Percentiles rank a stretch among this genome's conserved stretches.
phyloP scores from a whole-genome alignment of 2,113 vertebrate genomes.

The Sturnira hondurensis region DNA sequence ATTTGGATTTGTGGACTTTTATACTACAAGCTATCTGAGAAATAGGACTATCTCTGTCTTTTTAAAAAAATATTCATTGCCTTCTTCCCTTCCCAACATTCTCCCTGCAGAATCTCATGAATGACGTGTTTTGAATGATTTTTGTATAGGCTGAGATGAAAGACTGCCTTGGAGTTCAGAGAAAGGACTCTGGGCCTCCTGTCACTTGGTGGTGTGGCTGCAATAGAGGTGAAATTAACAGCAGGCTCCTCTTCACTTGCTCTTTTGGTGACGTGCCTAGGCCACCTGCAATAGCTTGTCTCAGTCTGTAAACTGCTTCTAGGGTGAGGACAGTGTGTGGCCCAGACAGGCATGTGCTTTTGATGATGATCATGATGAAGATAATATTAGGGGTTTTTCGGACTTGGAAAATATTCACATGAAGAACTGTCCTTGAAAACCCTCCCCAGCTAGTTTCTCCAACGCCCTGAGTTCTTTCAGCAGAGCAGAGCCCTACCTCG shows the following conservation, averaged over 20 bases:
- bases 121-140: background rate
- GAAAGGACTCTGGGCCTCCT: background rate
- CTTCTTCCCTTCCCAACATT: background rate
- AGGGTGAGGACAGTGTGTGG: background rate
- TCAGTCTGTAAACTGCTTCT: constrained; percentile 21
- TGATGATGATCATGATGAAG: background rate
- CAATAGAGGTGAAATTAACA: constrained; percentile 14
- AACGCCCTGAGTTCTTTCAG: background rate
- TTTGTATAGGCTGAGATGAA: background rate
- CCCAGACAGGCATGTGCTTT: constrained; percentile 15
- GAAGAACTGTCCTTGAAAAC: background rate
- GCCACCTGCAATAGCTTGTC: background rate
- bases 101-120: background rate
- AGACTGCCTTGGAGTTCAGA: background rate
- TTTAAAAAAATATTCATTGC: background rate
- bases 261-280: constrained; percentile 31
- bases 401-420: constrained; percentile 17
- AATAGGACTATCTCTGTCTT: background rate
- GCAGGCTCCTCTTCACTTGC: background rate
- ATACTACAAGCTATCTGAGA: background rate
- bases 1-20: constrained; percentile 9
- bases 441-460: background rate
- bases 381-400: background rate
- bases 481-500: background rate
- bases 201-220: background rate